Evolutionary conservation across 2,113 vertebrate species (phyloP).

Genomic region (Takifugu bimaculatus): DNA sequence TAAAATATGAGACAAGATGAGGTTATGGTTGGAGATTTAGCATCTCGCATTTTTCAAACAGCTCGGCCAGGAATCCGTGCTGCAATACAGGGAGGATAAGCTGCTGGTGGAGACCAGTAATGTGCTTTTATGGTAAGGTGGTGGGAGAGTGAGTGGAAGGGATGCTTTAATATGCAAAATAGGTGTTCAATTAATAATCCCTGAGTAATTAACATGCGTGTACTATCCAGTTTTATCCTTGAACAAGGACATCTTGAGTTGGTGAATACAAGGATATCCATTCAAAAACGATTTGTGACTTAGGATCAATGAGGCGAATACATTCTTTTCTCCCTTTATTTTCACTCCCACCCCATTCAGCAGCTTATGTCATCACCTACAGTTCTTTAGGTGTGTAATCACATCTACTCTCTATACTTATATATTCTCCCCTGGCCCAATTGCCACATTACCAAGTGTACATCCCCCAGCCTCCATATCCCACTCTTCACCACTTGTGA

Average conservation of each 20-base stretch:
- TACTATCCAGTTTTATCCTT: constrained; percentile 28
- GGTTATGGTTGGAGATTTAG: constrained; percentile 45
- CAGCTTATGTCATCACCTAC: constrained; percentile 26
- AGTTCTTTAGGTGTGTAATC: constrained; percentile 31
- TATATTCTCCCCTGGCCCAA: constrained; percentile 4
- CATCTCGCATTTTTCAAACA: constrained; percentile 36
- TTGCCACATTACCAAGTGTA: background rate
- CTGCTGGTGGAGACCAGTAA: constrained; percentile 47
- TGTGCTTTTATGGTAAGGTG: constrained; percentile 51
- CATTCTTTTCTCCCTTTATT: background rate
- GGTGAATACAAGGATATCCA: constrained; percentile 24
- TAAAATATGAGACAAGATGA: constrained; percentile 37
- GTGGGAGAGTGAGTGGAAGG: constrained; percentile 5
- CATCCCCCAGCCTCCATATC: background rate
- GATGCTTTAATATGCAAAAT: constrained; percentile 13
- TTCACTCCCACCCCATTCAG: constrained; percentile 20
- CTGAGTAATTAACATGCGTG: constrained; percentile 42
- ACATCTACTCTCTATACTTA: constrained; percentile 24
- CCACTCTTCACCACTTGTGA: background rate
- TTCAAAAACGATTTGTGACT: constrained; percentile 25
- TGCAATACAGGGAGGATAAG: constrained; percentile 38
- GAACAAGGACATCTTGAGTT: constrained; percentile 26
- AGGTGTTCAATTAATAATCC: constrained; percentile 35
- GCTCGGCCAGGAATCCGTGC: constrained; percentile 32
- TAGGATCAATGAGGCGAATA: constrained; percentile 13